Base-by-base conservation (phyloP, 1,140 invertebrate genomes). In the Drosophila sp. region DNA sequence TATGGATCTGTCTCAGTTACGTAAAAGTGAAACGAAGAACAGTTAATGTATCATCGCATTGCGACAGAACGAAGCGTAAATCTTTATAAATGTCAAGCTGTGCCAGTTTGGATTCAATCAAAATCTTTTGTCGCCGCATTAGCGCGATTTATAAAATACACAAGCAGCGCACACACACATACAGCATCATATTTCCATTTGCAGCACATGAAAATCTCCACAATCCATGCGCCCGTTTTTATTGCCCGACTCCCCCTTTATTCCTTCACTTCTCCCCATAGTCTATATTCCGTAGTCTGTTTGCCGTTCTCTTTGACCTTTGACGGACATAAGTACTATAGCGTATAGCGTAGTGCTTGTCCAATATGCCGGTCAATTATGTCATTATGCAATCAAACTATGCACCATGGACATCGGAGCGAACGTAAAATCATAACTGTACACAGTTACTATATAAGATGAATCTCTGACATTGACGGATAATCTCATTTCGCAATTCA, bases 281-380 rank as follows among this genome's bases (percentile, higher is more conserved):
- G 7, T 40, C 41, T 77, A 59, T 43, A 51, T 56, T 65, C 46
- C 65, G 25, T 54, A 32, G 11, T 67, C 40, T 50, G 64, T 58
- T 54, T 63, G 32, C 45, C 34, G 36, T 78, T 74, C 67, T 67
- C 57, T 76, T 67, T 69, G 73, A 76, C 73, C 76, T 78, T 72
- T 78, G 58, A 7, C 51, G 74, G 38, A 43, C 59, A 64, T 45
- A 64, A 13, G 57, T 48, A 21, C 25, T 41, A 51, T 25, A 43
- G 18, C 18, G n/a, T 41, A 51, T 25, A 43, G 18, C 18, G n/a
- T 46, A 34, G 48, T 63, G 76, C 76, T 84, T 54, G 64, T 74
- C 38, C 70, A 72, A 51, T 72, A 84, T 80, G 72, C 83, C 80
- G 83, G 78, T 87, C 82, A 87, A 87, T 87, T 87, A 87, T 70